These are phyloP conservation scores for Sipha flava DNA, from an alignment of 1,140 invertebrate genomes.

Conservation along the genomic window DNA sequence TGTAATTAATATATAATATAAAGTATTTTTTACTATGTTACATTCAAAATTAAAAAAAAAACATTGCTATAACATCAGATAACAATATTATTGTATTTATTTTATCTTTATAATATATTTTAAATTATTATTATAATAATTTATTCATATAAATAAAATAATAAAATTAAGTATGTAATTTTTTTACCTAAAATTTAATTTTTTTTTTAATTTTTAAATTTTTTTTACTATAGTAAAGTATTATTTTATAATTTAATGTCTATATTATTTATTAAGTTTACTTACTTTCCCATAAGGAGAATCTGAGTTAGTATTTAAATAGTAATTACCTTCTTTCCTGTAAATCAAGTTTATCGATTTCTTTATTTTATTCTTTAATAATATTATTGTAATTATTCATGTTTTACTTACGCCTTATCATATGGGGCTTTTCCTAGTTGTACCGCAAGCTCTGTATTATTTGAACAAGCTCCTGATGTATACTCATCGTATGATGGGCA, in stretches of 20 bases:
- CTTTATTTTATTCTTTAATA: not conserved
- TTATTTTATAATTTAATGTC: not conserved
- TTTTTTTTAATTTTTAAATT: no score
- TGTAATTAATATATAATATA: no score
- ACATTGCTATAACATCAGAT: no score
- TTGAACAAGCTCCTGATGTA: conserved; percentile 47
- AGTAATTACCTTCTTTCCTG: conserved; percentile 34
- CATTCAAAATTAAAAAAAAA: no score
- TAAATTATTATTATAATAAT: no score
- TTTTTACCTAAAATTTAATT: no score
- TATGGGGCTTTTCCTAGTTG: conserved; percentile 31
- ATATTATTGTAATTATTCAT: not conserved
- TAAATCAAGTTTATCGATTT: not conserved
- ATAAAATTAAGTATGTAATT: no score
- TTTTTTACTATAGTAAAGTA: no score
- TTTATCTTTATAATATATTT: no score
- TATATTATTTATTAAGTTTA: not conserved
- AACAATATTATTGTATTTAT: no score
- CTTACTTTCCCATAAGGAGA: conserved; percentile 26
- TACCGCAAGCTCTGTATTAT: conserved; percentile 38
- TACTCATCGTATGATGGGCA: conserved; percentile 52
- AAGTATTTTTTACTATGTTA: no score
- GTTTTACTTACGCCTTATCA: conserved; percentile 32
- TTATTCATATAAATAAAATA: no score
- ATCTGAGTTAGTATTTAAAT: conserved; percentile 32